phyloP scores from a whole-genome alignment of 1,140 invertebrate genomes.

The Cataglyphis hispanica region DNA sequence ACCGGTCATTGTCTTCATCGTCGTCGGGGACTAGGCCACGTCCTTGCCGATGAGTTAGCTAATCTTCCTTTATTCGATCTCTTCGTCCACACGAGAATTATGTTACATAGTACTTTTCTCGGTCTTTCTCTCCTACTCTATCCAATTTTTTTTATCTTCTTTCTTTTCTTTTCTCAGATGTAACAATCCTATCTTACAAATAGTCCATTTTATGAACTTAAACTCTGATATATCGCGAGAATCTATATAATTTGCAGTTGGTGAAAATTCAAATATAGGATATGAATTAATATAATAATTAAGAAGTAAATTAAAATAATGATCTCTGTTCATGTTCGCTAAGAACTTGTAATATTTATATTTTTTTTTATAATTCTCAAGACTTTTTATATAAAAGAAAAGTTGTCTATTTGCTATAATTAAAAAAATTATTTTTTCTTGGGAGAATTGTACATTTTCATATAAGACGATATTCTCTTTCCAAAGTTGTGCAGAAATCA shows the following conservation, averaged over 20 bases:
- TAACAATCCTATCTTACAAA: too few species aligned
- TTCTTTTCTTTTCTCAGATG: not conserved
- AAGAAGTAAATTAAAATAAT: not conserved
- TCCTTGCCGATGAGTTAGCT: conserved; percentile 72
- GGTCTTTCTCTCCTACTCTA: not conserved
- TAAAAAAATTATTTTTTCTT: not conserved
- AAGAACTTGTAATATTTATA: conserved; percentile 42
- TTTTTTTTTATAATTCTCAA: conserved; percentile 18
- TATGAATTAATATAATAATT: not conserved
- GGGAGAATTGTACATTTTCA: not conserved
- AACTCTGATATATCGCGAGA: not conserved
- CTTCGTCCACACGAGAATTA: not conserved
- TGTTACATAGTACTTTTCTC: not conserved
- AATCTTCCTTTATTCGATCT: conserved; percentile 43
- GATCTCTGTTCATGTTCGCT: conserved; percentile 3
- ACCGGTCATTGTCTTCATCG: conserved; percentile 27
- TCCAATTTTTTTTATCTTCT: not conserved
- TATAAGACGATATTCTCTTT: not conserved
- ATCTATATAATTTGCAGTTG: not conserved
- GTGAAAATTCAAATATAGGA: conserved; percentile 6
- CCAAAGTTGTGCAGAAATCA: not conserved
- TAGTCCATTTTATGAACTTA: not conserved
- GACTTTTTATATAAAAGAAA: conserved; percentile 3
- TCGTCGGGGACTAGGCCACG: conserved; percentile 69
- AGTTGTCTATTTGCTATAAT: not conserved